Percentiles rank a stretch among this genome's conserved stretches.
These are phyloP conservation scores for Lucilia sericata DNA, from an alignment of 1,140 invertebrate genomes.

Conservation along the genomic window DNA sequence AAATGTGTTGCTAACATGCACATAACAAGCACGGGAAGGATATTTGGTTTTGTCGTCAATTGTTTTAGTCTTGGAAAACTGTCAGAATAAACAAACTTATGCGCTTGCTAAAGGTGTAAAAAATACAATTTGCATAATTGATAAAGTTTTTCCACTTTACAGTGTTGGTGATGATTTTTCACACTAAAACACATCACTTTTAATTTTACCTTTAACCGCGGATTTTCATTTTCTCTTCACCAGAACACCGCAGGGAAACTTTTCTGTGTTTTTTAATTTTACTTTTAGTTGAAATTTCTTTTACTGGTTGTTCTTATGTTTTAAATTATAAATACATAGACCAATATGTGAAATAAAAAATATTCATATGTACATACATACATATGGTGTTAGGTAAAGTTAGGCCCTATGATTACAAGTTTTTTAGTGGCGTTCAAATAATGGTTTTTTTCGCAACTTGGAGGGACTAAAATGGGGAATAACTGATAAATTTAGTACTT, in stretches of 20 bases:
- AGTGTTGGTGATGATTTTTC: neutral
- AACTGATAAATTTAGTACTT: too few species aligned
- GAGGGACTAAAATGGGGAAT: too few species aligned
- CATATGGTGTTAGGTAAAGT: too few species aligned
- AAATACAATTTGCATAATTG: constrained; percentile 48
- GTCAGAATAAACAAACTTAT: constrained; percentile 30
- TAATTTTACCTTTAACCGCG: neutral
- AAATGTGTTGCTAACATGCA: constrained; percentile 29
- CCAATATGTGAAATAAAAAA: too few species aligned
- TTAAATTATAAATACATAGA: too few species aligned
- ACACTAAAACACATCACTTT: neutral
- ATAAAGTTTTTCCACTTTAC: constrained; percentile 44
- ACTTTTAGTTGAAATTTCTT: constrained; percentile 8
- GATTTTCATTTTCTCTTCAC: neutral
- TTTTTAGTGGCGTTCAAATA: too few species aligned
- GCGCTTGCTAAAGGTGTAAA: constrained; percentile 44
- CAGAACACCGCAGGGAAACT: neutral
- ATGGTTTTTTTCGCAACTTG: too few species aligned
- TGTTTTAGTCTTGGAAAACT: neutral
- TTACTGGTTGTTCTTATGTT: too few species aligned
- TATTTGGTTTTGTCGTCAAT: neutral
- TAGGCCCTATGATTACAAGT: too few species aligned
- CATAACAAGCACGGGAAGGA: neutral
- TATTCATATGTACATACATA: too few species aligned
- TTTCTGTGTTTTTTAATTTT: neutral